A percentile compares a stretch with the other conserved stretches of the same genome.
phyloP scores from a whole-genome alignment of 2,888 invertebrate species.

The Pristionchus fissidentatus region DNA sequence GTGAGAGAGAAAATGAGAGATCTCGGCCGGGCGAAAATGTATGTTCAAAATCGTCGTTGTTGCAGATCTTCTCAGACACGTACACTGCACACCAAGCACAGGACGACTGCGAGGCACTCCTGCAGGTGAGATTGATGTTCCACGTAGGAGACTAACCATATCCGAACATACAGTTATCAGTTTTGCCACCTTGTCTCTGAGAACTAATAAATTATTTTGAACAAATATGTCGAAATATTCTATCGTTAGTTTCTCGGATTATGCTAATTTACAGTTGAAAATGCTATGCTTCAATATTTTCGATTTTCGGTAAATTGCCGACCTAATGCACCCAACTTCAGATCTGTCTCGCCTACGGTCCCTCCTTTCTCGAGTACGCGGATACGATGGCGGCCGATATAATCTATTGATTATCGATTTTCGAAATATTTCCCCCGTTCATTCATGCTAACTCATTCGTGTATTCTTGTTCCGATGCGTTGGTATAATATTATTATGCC shows the following conservation, averaged over 20 bases:
- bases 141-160: background rate
- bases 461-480: background rate
- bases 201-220: too few relatives aligned
- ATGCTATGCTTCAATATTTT: too few relatives aligned
- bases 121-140: constrained; percentile 48
- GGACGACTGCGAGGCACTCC: constrained; percentile 67
- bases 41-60: too few relatives aligned
- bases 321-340: constrained; percentile 54
- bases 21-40: too few relatives aligned
- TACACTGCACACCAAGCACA: constrained; percentile 67
- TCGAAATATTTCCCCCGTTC: background rate
- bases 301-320: too few relatives aligned
- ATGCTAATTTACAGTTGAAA: too few relatives aligned
- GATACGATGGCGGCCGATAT: constrained; percentile 57
- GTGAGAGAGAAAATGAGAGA: too few relatives aligned
- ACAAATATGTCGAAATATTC: too few relatives aligned
- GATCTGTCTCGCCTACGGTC: constrained; percentile 66
- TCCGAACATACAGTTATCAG: background rate
- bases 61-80: constrained; percentile 50
- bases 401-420: constrained; percentile 22
- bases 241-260: too few relatives aligned
- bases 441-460: background rate
- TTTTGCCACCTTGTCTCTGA: background rate
- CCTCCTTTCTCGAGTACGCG: constrained; percentile 64
- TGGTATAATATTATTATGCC: background rate